Evolutionary conservation across 1,140 invertebrate genomes (phyloP), one percentile per base, ranked within the genome.

Genomic region (Drosophila neocordata): DNA sequence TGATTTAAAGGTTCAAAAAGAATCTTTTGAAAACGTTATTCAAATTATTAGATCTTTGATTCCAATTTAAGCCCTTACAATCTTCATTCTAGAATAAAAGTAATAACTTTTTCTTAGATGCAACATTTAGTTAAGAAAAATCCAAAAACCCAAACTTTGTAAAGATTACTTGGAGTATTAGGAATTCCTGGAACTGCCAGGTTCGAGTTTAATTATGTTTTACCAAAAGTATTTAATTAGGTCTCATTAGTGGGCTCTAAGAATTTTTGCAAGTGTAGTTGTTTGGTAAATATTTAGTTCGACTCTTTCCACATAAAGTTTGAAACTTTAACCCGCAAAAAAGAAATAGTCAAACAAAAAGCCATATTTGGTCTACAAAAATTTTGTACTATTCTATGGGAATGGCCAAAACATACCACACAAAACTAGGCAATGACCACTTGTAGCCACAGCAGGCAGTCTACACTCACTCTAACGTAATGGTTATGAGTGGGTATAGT

Each of bases 361-460:
- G 12, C 65, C 56, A 51, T 34, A 34, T 41, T 59, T 63, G 24
- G 37, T 48, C 41, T 48, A 15, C 15, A 48, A 48, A 48, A 48
- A 48, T 48, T 48, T 15, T 20, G 18, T 20, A 44, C 22, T 55
- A 27, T n/a, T n/a, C 22, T n/a, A 55, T n/a, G 12, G 58, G 18
- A n/a, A 38, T 34, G 18, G 41, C 58, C 41, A 69, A 31, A 74
- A 53, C 41, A 20, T 48, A 9, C 41, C 41, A 48, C 41, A 20
- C 41, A 38, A 71, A 71, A 56, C 61, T 61, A 71, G 73, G 66
- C 74, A 77, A 70, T 70, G 73, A 59, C 83, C 82, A 85, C 82
- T 87, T 85, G 81, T 85, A 87, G 81, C 70, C 82, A 61, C 81
- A 87, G 78, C 81, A 60, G 79, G 82, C 74, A 78, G 78, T 87